Evolutionary conservation across 1,140 invertebrate species (phyloP).

Genomic region (Scaptomyza graminum): DNA sequence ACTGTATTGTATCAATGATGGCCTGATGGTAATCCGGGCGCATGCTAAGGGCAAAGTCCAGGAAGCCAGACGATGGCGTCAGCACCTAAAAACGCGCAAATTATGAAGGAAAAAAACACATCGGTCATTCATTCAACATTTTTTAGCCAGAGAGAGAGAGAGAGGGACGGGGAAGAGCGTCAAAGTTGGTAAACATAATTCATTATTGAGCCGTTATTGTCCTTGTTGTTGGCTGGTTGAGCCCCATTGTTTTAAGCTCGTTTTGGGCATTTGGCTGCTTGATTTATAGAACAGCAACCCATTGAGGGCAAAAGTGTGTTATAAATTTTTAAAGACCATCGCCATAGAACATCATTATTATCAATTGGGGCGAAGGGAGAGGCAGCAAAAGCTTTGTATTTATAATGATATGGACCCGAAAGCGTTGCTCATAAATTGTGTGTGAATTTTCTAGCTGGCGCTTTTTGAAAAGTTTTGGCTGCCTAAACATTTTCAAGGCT

Average conservation of each 20-base stretch:
- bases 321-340: constrained; percentile 77
- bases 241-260: constrained; percentile 51
- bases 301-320: constrained; percentile 73
- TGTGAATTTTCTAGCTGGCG: not conserved
- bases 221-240: constrained; percentile 17
- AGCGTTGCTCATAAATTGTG: constrained; percentile 61
- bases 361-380: not conserved
- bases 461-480: constrained; percentile 28
- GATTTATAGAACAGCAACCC: constrained; percentile 64
- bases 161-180: constrained; percentile 21
- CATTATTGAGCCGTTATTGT: constrained; percentile 76
- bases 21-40: constrained; percentile 97
- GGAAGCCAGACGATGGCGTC: constrained; percentile 91
- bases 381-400: constrained; percentile 46
- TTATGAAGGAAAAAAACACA: constrained; percentile 70
- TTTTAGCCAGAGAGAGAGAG: not conserved
- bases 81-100: constrained; percentile 86
- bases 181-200: constrained; percentile 79
- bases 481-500: constrained; percentile 67
- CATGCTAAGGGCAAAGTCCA: constrained; percentile 96
- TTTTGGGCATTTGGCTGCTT: constrained; percentile 73
- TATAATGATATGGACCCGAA: constrained; percentile 66
- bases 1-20: constrained; percentile 95
- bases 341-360: constrained; percentile 54
- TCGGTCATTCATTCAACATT: constrained; percentile 6